Percentiles rank a stretch among this genome's conserved stretches.
phyloP scores from a whole-genome alignment of 2,797 vertebrate genomes.

The Xerus rutilus region DNA sequence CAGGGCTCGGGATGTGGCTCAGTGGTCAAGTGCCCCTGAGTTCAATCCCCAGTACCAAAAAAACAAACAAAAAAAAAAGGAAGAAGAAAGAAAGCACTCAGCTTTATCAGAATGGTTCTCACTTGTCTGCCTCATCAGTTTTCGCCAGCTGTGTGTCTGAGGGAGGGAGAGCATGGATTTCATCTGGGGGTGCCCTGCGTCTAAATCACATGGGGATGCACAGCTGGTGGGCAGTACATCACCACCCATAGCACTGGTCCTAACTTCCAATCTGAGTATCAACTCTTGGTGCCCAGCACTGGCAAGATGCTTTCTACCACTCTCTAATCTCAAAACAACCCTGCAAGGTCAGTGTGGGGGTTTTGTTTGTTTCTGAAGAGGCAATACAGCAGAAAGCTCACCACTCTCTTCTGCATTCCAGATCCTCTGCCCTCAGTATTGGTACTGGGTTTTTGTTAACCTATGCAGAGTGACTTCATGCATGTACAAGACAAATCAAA shows the following conservation, averaged over 20 bases:
- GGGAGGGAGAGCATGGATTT: accelerated
- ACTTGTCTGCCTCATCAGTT: accelerated
- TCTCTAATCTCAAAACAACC: accelerated
- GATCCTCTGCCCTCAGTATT: not conserved
- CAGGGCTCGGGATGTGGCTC: too few species aligned
- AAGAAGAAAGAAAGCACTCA: not conserved
- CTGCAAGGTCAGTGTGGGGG: accelerated
- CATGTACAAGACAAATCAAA: accelerated
- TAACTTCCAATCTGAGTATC: accelerated
- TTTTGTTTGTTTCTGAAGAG: accelerated
- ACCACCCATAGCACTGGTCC: not conserved
- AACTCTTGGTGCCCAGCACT: not conserved
- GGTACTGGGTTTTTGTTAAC: not conserved
- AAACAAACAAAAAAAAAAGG: too few species aligned
- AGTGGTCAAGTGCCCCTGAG: too few species aligned
- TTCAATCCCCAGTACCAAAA: too few species aligned
- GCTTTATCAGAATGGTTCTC: accelerated
- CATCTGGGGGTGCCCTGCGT: accelerated
- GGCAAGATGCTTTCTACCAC: not conserved
- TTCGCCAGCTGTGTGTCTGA: accelerated
- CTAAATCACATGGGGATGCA: accelerated
- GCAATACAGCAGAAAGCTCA: not conserved
- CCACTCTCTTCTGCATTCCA: not conserved
- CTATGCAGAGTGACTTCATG: not conserved
- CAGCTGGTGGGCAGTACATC: not conserved